Conservation (phyloP, 1,140 invertebrate genomes). For the Leptopilina clavipes region DNA sequence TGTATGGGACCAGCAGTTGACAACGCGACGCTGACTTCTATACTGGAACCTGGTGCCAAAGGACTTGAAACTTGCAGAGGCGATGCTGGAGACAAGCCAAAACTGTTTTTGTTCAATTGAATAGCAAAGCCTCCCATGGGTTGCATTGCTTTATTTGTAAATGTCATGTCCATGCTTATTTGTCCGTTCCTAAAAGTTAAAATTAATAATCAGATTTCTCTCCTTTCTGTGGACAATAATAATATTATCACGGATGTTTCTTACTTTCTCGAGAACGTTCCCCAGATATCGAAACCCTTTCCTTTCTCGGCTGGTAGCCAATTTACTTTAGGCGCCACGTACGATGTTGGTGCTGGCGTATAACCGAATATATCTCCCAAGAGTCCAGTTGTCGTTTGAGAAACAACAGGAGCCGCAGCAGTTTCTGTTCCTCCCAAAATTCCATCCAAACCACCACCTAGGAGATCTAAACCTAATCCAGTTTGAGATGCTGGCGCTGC, state of each 20-base stretch:
- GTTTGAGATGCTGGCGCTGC: conserved; percentile 70
- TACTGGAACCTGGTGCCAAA: conserved; percentile 88
- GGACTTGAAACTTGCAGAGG: conserved; percentile 87
- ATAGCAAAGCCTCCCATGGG: conserved; percentile 97
- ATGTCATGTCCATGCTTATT: conserved; percentile 96
- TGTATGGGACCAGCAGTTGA: conserved; percentile 93
- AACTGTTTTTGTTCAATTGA: conserved; percentile 99
- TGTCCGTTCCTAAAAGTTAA: conserved; percentile 80
- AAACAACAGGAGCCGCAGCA: conserved; percentile 71
- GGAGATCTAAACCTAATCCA: conserved; percentile 88
- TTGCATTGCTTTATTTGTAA: conserved; percentile 99
- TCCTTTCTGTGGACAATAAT: background rate
- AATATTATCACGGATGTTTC: conserved; percentile 38
- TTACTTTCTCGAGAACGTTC: conserved; percentile 91
- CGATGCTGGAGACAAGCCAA: conserved; percentile 91
- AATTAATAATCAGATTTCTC: background rate
- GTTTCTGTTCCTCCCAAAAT: conserved; percentile 67
- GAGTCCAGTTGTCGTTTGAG: conserved; percentile 80
- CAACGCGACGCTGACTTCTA: conserved; percentile 85
- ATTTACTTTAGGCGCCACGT: conserved; percentile 88
- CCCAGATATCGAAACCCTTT: conserved; percentile 97
- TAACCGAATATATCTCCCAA: conserved; percentile 95
- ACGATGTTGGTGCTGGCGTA: conserved; percentile 79
- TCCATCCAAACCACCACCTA: conserved; percentile 77
- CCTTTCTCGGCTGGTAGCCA: conserved; percentile 97